Evolutionary conservation across 2,113 vertebrate genomes (phyloP), one percentile per base, ranked within the genome.

Genomic region (Isurus oxyrinchus): DNA sequence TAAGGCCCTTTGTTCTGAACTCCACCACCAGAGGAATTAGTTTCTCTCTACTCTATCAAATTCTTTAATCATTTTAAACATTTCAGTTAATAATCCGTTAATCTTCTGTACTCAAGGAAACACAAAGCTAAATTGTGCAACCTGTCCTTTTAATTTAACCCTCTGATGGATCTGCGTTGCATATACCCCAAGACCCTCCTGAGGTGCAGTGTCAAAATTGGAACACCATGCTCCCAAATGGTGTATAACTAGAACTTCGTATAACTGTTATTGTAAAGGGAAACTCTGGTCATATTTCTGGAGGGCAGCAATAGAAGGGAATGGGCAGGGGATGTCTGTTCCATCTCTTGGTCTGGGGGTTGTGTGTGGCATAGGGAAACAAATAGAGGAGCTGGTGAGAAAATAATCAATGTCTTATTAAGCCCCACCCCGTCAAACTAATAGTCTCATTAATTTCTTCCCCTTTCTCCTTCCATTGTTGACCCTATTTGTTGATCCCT

Each of bases 381-480:
- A 31, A 88, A 88, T 88, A 53, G 23, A 23, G 44, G 84, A 53
- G 84, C 31, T 55, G 21, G 86, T 53, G 23, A 88, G 25, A 57
- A 88, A 88, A 88, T 55, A 88, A 57, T 55, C 55, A 5, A 13
- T 88, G 86, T 88, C 8, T 88, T 21, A 44, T 55, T 88, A 49
- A 55, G 44, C 49, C 86, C 86, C 49, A 23, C 53, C 23, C n/a
- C 25, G 2, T 31, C 13, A 91, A 59, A 59, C 55, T 91, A 91
- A 91, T 91, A 59, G 31, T 91, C 55, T 91, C 53, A 91, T 91
- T 91, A 59, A 35, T 91, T 57, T 91, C 8, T 91, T 91, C 8
- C 88, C 53, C 57, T 55, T 84, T 59, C 55, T 59, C 27, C 88
- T 59, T 91, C 88, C 88, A 35, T 88, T 55, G 8, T 88, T 88